Conservation (phyloP, 2,888 invertebrate genomes). For the Anoplius nigerrimus region DNA sequence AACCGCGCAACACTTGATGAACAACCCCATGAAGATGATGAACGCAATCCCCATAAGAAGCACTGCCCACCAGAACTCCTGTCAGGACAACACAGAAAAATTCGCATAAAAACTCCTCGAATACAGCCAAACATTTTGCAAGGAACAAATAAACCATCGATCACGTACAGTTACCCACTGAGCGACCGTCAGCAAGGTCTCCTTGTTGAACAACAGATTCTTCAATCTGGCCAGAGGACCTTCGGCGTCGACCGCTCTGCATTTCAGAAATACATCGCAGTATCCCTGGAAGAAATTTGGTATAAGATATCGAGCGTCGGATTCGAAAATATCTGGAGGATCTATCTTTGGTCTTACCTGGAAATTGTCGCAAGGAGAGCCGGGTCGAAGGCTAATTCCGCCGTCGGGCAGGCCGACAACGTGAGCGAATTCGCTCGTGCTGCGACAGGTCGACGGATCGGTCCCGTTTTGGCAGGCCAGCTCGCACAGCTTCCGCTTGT, state of each 20-base stretch:
- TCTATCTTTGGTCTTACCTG: constrained; percentile 80
- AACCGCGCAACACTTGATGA: constrained; percentile 99
- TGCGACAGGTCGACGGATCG: constrained; percentile 84
- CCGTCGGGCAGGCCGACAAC: constrained; percentile 84
- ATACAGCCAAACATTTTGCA: background rate
- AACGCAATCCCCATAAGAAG: constrained; percentile 93
- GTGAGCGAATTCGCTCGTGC: constrained; percentile 90
- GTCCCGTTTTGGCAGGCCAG: constrained; percentile 96
- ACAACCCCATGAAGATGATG: constrained; percentile 96
- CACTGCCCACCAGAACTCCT: constrained; percentile 97
- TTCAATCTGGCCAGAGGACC: constrained; percentile 97
- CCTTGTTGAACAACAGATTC: constrained; percentile 94
- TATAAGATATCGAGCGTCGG: background rate
- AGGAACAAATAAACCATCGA: background rate
- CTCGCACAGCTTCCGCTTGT: constrained; percentile 93
- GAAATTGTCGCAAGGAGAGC: constrained; percentile 99
- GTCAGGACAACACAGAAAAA: constrained; percentile 45
- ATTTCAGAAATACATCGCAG: constrained; percentile 99
- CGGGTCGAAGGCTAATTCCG: constrained; percentile 92
- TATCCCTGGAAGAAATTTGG: constrained; percentile 83
- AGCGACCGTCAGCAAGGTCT: constrained; percentile 90
- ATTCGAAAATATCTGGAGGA: too few relatives aligned
- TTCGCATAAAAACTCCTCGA: background rate
- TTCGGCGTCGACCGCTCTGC: constrained; percentile 98
- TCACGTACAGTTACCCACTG: constrained; percentile 90